These are phyloP conservation scores for Ammodytes dubius DNA, from an alignment of 2,113 vertebrate genomes.

Conservation along the genomic window DNA sequence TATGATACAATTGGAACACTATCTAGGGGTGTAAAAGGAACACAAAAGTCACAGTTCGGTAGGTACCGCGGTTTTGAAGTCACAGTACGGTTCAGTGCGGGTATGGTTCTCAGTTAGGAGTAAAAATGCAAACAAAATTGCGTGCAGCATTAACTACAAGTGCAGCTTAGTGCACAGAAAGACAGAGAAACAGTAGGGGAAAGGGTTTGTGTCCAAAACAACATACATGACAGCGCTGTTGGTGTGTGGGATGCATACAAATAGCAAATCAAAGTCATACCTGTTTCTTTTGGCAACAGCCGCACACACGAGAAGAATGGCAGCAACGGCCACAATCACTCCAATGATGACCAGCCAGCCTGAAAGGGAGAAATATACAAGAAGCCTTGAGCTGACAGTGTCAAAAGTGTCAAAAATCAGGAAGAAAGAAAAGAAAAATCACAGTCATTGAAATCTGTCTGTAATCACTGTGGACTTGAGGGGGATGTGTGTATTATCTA, in stretches of 20 bases:
- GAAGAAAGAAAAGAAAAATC: neutral
- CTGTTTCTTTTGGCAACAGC: conserved; percentile 75
- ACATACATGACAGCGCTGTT: neutral
- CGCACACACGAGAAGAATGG: conserved; percentile 72
- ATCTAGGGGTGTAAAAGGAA: too few relatives aligned
- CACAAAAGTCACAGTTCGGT: too few relatives aligned
- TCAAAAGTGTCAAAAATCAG: neutral
- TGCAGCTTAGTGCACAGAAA: too few relatives aligned
- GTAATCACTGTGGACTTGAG: neutral
- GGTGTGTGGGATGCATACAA: neutral
- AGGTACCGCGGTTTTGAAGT: too few relatives aligned
- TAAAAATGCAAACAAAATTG: too few relatives aligned
- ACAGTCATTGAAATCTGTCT: neutral
- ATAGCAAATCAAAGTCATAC: conserved; percentile 56
- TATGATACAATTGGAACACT: neutral
- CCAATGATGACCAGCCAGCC: conserved; percentile 80
- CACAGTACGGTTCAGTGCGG: too few relatives aligned
- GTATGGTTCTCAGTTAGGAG: too few relatives aligned
- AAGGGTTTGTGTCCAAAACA: neutral
- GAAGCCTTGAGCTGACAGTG: neutral
- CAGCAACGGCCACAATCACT: conserved; percentile 66
- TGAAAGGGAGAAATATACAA: conserved; percentile 51
- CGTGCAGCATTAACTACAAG: neutral
- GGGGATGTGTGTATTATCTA: neutral
- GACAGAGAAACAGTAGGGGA: neutral